These are phyloP conservation scores for Karalla daura DNA, from an alignment of 2,797 vertebrate species.

Conservation along the genomic window DNA sequence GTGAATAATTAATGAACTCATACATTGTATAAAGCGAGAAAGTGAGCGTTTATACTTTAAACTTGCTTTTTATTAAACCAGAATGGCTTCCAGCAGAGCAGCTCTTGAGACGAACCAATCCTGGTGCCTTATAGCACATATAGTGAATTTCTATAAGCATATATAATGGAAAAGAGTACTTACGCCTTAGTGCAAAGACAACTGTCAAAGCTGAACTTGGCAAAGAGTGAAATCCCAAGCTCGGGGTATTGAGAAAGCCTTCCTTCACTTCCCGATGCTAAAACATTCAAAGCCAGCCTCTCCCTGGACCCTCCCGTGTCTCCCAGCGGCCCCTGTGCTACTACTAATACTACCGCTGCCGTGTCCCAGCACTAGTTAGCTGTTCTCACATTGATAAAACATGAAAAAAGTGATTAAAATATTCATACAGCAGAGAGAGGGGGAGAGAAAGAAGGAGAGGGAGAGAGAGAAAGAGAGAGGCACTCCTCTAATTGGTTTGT, in stretches of 20 bases:
- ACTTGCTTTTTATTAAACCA: neutral
- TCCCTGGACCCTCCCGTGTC: constrained; percentile 3
- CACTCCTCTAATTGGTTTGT: constrained; percentile 5
- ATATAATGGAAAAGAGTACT: neutral
- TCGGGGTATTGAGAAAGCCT: neutral
- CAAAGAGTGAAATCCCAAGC: constrained; percentile 15
- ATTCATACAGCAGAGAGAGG: constrained; percentile 16
- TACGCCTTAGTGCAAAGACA: neutral
- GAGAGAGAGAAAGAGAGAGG: neutral
- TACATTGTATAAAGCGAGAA: too few species aligned
- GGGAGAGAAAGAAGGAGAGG: neutral
- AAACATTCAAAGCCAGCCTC: constrained; percentile 17
- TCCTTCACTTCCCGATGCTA: constrained; percentile 7
- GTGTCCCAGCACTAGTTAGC: constrained; percentile 8
- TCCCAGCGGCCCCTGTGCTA: neutral
- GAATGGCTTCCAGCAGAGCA: neutral
- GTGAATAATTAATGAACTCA: too few species aligned
- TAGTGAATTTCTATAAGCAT: neutral
- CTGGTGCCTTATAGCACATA: neutral
- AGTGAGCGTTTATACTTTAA: neutral
- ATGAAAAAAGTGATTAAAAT: constrained; percentile 36
- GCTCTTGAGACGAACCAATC: neutral
- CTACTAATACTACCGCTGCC: constrained; percentile 6
- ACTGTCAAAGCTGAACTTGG: constrained; percentile 9
- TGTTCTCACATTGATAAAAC: constrained; percentile 34